Evolutionary conservation across 35 echinoderm and acorn worm genomes (phyloP), one percentile per base, ranked within the genome.

Genomic region (Holothuria glaberrima): DNA sequence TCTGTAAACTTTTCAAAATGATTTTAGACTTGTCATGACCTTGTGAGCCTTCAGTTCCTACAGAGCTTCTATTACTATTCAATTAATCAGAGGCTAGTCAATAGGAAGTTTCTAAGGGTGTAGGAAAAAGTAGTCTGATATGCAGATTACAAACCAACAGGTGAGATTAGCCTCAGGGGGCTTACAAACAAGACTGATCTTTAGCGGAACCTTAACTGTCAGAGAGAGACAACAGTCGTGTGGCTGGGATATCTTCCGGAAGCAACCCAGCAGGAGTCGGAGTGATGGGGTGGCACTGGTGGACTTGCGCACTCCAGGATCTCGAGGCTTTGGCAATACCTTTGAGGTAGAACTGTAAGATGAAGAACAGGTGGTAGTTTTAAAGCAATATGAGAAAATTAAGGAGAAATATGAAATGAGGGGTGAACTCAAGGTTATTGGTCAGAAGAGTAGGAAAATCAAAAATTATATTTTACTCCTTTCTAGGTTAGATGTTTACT

Each of bases 101-200:
- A 50, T 50, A 78, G 74, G 74, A 78, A 78, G 34, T 78, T 4
- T 48, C 74, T 78, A 35, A 78, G 71, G 71, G 71, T 44, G 35
- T 41, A 48, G 74, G 44, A 33, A 41, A 78, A 78, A 78, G 44
- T 1, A 17, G 50, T 54, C 5, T 54, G 50, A 54, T 54, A 54
- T 54, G 50, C 50, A 54, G 50, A 54, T 78, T 48, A 78, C 74
- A 48, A n/a, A 0, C 69, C 20, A 48, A 48, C 74, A 78, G 74
- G 74, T 78, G 74, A 78, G 74, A 78, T 78, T 78, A 78, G 74
- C 74, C 74, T 78, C 44, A 78, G 74, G 74, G 74, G 74, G 74
- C 9, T 78, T 78, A 78, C 74, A 78, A 73, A 73, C 69, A 73
- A 73, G 69, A 38, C 14, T 35, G 30, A 34, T 73, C 74, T 38